Percentiles rank a stretch among this genome's conserved stretches.
Conservation (phyloP, 2,888 invertebrate species). For the Hydroisotoma schaefferi region DNA sequence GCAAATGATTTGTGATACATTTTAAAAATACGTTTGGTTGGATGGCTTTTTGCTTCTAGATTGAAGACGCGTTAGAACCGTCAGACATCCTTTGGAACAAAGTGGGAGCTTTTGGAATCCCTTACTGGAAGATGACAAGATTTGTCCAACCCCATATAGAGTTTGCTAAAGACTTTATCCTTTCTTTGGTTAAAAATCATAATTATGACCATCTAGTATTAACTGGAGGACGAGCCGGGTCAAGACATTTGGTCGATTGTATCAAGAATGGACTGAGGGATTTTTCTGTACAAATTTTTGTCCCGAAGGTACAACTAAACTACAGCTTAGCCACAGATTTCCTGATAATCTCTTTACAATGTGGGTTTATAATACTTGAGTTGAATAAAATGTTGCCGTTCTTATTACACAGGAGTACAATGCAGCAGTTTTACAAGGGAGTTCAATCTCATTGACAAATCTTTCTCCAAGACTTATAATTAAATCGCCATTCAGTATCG, state of each 20-base stretch:
- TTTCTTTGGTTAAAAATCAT: slow-evolving; percentile 32
- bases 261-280: slow-evolving; percentile 33
- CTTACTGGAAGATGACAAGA: slow-evolving; percentile 39
- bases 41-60: slow-evolving; percentile 8
- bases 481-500: slow-evolving; percentile 46
- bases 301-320: slow-evolving; percentile 36
- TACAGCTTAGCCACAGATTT: background rate
- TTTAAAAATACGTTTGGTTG: background rate
- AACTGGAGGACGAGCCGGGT: slow-evolving; percentile 44
- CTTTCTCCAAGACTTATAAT: slow-evolving; percentile 44
- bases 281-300: slow-evolving; percentile 29
- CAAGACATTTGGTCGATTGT: slow-evolving; percentile 21
- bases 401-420: slow-evolving; percentile 44
- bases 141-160: slow-evolving; percentile 40
- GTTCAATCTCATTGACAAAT: slow-evolving; percentile 42
- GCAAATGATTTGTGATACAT: background rate
- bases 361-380: background rate
- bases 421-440: slow-evolving; percentile 45
- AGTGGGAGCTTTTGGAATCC: slow-evolving; percentile 38
- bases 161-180: slow-evolving; percentile 37
- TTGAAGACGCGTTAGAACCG: slow-evolving; percentile 40
- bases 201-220: slow-evolving; percentile 40
- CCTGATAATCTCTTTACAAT: background rate
- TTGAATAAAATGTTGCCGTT: slow-evolving; percentile 1
- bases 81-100: slow-evolving; percentile 43